Evolutionary conservation across 2,113 vertebrate species (phyloP), one percentile per base, ranked within the genome.

Genomic region (Balaeniceps rex): DNA sequence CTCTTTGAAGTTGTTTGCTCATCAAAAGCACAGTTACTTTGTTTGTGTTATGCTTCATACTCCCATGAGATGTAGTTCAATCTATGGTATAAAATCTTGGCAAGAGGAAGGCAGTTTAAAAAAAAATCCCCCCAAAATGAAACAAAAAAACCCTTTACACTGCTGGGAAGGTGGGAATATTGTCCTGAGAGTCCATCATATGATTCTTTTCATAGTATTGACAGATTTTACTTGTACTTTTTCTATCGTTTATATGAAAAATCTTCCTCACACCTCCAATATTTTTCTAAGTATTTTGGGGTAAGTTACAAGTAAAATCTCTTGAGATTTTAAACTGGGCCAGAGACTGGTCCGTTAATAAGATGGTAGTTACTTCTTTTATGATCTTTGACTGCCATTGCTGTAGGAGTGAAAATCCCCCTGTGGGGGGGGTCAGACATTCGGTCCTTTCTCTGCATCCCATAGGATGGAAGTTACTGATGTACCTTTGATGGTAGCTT

Each of bases 1-100:
- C 60, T 79, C 94, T 95, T 95, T 95, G 96, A 94, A 96, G 96
- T 95, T 91, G 88, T 94, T 97, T 91, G 91, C 93, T 97, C 96
- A 92, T 96, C 94, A 97, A 96, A 97, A 94, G 88, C 89, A 66
- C 87, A 93, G 91, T 90, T 81, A 68, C 86, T 96, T 83, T 95
- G 88, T 95, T 94, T 96, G 87, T 96, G 52, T 92, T 95, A 71
- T 69, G 90, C 63, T 91, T 46, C 79, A 84, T 90, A 85, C 49
- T 97, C 91, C 94, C 19, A 3, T 70, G 93, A 91, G 95, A 94
- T 38, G 46, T 19, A 78, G 36, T 63, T 80, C 65, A 74, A 85
- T 90, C 96, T 95, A 87, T 86, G 78, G n/a, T 36, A 80, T 74
- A 94, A 96, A 96, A 80, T 83, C 87, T 89, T 94, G 96, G 93